Evolutionary conservation across 2,113 vertebrate species (phyloP).

Genomic region (Gopherus evgoodei): DNA sequence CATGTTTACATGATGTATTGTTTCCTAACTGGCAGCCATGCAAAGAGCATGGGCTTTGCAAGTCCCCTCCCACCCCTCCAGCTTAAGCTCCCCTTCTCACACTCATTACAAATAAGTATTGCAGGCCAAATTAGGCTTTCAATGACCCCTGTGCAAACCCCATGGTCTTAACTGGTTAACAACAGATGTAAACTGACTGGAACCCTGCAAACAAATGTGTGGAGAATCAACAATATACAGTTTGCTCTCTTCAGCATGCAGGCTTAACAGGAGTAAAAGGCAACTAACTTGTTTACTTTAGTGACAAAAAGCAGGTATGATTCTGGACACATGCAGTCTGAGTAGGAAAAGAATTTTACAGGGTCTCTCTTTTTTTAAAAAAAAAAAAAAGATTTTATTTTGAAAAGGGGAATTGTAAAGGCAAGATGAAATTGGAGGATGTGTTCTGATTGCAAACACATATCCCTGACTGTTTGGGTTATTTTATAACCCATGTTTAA

Average conservation of each 20-base stretch:
- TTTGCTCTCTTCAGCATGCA: background rate
- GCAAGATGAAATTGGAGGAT: background rate
- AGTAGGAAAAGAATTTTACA: background rate
- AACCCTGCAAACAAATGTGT: background rate
- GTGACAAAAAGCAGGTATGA: background rate
- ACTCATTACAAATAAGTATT: background rate
- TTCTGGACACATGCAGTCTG: background rate
- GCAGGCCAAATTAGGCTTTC: background rate
- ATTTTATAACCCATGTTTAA: constrained; percentile 7
- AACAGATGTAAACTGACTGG: constrained; percentile 3
- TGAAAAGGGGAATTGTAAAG: background rate
- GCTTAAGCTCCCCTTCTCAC: background rate
- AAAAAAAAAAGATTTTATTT: no score
- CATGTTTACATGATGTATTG: background rate
- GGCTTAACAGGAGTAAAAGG: background rate
- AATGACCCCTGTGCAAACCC: background rate
- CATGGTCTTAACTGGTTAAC: background rate
- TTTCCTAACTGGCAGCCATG: constrained; percentile 27
- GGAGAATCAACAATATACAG: constrained; percentile 1
- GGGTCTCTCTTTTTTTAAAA: background rate
- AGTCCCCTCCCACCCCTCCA: background rate
- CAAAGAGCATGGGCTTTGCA: background rate
- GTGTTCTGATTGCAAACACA: rapidly evolving
- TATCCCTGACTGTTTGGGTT: constrained; percentile 37
- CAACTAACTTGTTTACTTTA: background rate